These are phyloP conservation scores for Acanthisitta chloris DNA, from an alignment of 2,113 vertebrate species.

Conservation along the genomic window DNA sequence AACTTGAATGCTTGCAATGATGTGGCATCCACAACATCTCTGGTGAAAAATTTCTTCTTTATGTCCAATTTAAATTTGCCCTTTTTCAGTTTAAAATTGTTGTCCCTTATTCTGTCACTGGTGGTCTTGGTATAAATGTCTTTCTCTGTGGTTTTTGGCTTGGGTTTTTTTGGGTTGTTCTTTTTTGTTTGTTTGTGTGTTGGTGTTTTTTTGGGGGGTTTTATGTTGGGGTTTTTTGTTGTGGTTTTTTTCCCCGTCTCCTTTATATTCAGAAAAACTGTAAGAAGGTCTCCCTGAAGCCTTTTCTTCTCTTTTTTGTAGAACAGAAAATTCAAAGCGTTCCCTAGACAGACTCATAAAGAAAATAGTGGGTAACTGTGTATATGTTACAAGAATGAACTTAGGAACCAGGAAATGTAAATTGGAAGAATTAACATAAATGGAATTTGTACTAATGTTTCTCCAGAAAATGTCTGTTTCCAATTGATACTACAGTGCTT, in stretches of 20 bases:
- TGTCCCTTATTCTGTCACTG: not conserved
- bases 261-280: not conserved
- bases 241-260: not conserved
- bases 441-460: not conserved
- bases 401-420: not conserved
- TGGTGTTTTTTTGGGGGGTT: not conserved
- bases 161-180: not conserved
- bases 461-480: not conserved
- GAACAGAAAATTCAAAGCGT: not conserved
- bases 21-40: not conserved
- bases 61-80: not conserved
- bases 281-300: rapidly evolving
- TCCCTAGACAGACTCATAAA: not conserved
- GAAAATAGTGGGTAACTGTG: not conserved
- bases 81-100: not conserved
- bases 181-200: not conserved
- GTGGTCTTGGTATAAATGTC: not conserved
- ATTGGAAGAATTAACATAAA: not conserved
- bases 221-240: not conserved
- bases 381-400: not conserved
- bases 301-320: not conserved
- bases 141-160: not conserved
- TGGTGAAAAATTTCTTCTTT: not conserved
- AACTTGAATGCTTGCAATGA: not conserved
- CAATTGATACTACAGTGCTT: not conserved